Evolutionary conservation across 1,140 invertebrate genomes (phyloP), one percentile per base, ranked within the genome.

Genomic region (Apis cerana): DNA sequence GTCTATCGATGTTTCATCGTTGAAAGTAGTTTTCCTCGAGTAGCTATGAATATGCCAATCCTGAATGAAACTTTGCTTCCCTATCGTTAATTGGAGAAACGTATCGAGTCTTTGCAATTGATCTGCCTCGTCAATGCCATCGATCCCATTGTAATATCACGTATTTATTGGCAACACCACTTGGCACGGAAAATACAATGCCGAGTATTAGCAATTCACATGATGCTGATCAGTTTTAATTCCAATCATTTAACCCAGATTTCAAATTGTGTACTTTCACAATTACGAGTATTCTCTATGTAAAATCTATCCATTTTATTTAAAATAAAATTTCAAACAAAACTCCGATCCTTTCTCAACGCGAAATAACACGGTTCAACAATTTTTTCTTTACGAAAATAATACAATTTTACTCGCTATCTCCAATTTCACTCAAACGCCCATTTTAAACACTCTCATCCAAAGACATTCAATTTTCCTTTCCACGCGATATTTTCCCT

Each of bases 61-160:
- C 21, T 21, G 48, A 75, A 27, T 75, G 59, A 27, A 27, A 64
- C 12, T 75, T 75, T 50, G 48, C 7, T 75, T 13, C 17, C 2
- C 23, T 11, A 21, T 17, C 48, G 9, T 43, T 75, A 75, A 75
- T 75, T 75, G 74, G 61, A 75, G 61, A 64, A 75, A 62, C 21
- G 27, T 62, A 75, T 75, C 59, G 3, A 64, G 23, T 48, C 15
- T 23, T 54, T 15, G 43, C n/a, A n/a, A 59, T 33, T 50, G 48
- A 10, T 61, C 48, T 17, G 43, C 27, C 54, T 64, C n/a, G 71
- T 7, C 56, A 74, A 61, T 70, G 23, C 58, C 2, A 61, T 74
- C 71, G 71, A 74, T 74, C n/a, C 33, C 21, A 74, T 11, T 27
- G 33, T 21, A 23, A 61, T 48, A 33, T 11, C 43, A 27, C 23